phyloP scores from a whole-genome alignment of 2,888 invertebrate species.

The Xiphydria camelus region DNA sequence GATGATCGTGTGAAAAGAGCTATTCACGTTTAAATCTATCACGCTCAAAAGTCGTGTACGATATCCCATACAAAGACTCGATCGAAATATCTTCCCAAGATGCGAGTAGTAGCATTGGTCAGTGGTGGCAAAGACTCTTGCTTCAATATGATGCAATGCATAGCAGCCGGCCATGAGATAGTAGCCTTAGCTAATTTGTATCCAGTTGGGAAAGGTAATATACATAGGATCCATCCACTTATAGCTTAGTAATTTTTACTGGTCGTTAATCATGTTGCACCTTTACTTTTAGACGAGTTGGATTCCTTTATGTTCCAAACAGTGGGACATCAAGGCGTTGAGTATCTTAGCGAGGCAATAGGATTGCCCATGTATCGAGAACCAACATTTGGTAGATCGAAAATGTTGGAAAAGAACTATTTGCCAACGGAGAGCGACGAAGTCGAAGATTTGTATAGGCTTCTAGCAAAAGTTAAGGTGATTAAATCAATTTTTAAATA shows the following conservation, averaged over 20 bases:
- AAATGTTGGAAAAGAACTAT: conserved; percentile 78
- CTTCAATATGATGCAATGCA: conserved; percentile 98
- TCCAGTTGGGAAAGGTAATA: conserved; percentile 78
- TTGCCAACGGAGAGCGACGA: conserved; percentile 85
- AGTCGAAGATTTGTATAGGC: conserved; percentile 92
- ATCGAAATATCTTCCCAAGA: conserved; percentile 55
- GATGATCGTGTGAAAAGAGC: conserved; percentile 44
- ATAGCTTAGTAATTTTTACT: no score
- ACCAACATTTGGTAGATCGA: conserved; percentile 82
- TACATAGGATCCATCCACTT: conserved; percentile 1
- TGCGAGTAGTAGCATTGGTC: conserved; percentile 86
- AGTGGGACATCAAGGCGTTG: conserved; percentile 94
- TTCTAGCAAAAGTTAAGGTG: conserved; percentile 79
- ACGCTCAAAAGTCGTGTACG: no score
- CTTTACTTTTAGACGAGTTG: conserved; percentile 75
- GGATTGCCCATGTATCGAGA: conserved; percentile 86
- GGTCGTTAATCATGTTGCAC: no score
- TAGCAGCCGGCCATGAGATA: conserved; percentile 91
- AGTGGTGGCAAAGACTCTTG: conserved; percentile 99
- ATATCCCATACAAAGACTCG: no score
- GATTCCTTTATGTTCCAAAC: conserved; percentile 99
- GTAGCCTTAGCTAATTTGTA: conserved; percentile 95
- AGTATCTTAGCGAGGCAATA: conserved; percentile 91
- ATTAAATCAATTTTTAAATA: conserved; percentile 32
- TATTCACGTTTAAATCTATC: no score